These are phyloP conservation scores for Oscheius sp. DNA, from an alignment of 1,140 invertebrate species.

Conservation along the genomic window DNA sequence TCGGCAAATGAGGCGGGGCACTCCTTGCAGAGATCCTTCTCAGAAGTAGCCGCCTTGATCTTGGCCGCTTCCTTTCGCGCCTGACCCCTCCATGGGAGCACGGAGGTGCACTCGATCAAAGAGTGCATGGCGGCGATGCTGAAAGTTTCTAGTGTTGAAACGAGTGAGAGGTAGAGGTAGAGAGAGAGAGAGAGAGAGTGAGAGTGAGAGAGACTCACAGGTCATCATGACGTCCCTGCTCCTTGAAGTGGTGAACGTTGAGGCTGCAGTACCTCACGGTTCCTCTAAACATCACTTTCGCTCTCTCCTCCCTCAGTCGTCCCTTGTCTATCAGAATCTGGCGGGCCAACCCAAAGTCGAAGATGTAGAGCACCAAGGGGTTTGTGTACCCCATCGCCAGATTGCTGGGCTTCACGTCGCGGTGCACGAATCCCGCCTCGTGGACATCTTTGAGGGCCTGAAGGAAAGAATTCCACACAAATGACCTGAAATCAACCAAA, in stretches of 20 bases:
- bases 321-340: conserved; percentile 45
- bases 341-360: conserved; percentile 52
- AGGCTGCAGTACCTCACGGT: conserved; percentile 97
- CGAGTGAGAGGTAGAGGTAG: conserved; percentile 67
- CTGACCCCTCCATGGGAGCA: conserved; percentile 78
- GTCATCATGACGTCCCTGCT: conserved; percentile 71
- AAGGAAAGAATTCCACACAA: conserved; percentile 15
- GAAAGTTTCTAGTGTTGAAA: not conserved
- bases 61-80: conserved; percentile 33
- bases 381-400: conserved; percentile 39
- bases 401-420: conserved; percentile 51
- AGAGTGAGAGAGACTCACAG: conserved; percentile 79
- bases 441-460: conserved; percentile 45
- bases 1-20: conserved; percentile 42
- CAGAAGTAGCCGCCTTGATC: conserved; percentile 37
- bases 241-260: conserved; percentile 95
- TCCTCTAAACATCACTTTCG: conserved; percentile 68
- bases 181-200: conserved; percentile 81
- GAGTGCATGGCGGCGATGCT: conserved; percentile 72
- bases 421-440: conserved; percentile 46
- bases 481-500: conserved; percentile 10
- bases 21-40: conserved; percentile 22
- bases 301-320: conserved; percentile 34
- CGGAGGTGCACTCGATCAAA: conserved; percentile 75
- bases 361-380: conserved; percentile 33